These are phyloP conservation scores for Eretmochelys imbricata DNA, from an alignment of 2,113 vertebrate species.

Conservation along the genomic window DNA sequence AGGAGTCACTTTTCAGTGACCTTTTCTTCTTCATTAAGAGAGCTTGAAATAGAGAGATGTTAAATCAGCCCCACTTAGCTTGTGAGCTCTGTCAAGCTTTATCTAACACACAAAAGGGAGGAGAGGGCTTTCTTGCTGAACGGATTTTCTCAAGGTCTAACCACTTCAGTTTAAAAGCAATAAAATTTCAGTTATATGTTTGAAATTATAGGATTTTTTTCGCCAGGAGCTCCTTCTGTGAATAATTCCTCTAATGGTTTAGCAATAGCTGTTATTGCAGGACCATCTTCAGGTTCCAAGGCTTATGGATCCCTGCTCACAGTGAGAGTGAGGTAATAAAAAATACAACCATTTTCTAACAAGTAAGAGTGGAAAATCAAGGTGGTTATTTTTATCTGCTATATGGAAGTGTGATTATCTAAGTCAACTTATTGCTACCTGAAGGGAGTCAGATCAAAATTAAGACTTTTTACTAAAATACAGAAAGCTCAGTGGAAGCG, in stretches of 20 bases:
- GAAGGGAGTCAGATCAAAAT: constrained; percentile 79
- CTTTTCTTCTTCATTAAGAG: constrained; percentile 48
- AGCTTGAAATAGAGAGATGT: constrained; percentile 32
- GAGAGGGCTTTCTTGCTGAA: background rate
- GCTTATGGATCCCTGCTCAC: constrained; percentile 48
- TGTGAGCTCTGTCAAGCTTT: constrained; percentile 51
- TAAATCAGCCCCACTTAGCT: constrained; percentile 43
- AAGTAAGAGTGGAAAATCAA: constrained; percentile 47
- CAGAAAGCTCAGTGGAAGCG: constrained; percentile 75
- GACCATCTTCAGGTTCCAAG: constrained; percentile 59
- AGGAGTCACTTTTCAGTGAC: constrained; percentile 20
- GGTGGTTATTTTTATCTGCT: constrained; percentile 76
- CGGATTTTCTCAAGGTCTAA: constrained; percentile 68
- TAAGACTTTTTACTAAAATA: constrained; percentile 77
- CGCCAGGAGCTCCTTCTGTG: constrained; percentile 59
- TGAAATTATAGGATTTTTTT: constrained; percentile 73
- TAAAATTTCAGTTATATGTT: constrained; percentile 73
- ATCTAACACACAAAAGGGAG: constrained; percentile 46
- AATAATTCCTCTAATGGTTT: constrained; percentile 78
- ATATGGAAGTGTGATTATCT: constrained; percentile 72
- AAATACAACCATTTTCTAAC: constrained; percentile 55
- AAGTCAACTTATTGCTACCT: constrained; percentile 76
- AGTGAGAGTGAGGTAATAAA: constrained; percentile 62
- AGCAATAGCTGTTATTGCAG: constrained; percentile 75
- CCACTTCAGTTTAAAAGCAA: constrained; percentile 67